Conservation (phyloP, 2,113 vertebrate genomes). For the Pelodiscus sinensis region DNA sequence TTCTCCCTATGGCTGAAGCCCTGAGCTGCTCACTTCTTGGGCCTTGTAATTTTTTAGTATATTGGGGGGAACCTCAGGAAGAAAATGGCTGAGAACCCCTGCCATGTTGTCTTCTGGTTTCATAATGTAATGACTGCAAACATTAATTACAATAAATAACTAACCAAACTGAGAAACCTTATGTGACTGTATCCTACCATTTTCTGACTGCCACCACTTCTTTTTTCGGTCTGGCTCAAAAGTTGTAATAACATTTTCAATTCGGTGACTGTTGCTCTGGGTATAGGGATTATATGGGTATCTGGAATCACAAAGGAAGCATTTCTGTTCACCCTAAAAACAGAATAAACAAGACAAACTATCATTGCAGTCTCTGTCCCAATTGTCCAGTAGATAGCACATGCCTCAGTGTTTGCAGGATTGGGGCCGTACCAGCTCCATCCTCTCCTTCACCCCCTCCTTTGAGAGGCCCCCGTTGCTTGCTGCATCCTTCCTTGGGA, state of each 20-base stretch:
- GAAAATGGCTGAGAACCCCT: no score
- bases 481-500: background rate
- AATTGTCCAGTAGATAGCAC: background rate
- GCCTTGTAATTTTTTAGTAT: no score
- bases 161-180: background rate
- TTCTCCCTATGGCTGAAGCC: no score
- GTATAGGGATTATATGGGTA: slow-evolving; percentile 76
- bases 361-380: background rate
- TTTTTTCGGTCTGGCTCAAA: slow-evolving; percentile 83
- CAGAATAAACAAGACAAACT: slow-evolving; percentile 23
- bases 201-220: slow-evolving; percentile 94
- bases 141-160: background rate
- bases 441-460: no score
- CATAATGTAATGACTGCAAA: background rate
- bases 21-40: no score
- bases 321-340: slow-evolving; percentile 86
- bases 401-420: background rate
- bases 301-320: slow-evolving; percentile 89
- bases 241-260: slow-evolving; percentile 86
- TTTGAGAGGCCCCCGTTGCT: no score
- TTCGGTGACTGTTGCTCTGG: slow-evolving; percentile 84
- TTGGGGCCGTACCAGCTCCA: background rate
- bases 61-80: no score
- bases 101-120: background rate
- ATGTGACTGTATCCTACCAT: slow-evolving; percentile 74